These are phyloP conservation scores for Diaprepes abbreviatus DNA, from an alignment of 2,888 invertebrate species.

Conservation along the genomic window DNA sequence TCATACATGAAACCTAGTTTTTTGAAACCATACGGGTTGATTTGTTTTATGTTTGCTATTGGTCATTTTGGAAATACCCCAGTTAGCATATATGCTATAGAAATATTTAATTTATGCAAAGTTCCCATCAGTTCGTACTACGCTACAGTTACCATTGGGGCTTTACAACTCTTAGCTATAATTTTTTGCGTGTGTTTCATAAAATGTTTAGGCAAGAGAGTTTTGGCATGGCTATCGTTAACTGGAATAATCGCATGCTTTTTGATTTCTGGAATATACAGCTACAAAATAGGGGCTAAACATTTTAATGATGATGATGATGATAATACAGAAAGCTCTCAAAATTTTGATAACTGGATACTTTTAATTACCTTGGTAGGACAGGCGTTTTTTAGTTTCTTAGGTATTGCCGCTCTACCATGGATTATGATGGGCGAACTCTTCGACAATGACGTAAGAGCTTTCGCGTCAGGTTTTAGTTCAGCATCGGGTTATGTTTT, in stretches of 20 bases:
- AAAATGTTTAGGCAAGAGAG: slow-evolving; percentile 81
- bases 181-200: slow-evolving; percentile 76
- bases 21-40: slow-evolving; percentile 77
- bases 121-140: slow-evolving; percentile 83
- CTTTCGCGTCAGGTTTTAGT: slow-evolving; percentile 79
- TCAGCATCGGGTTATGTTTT: slow-evolving; percentile 83
- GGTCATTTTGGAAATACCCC: slow-evolving; percentile 84
- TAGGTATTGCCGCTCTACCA: slow-evolving; percentile 79
- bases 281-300: slow-evolving; percentile 58
- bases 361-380: slow-evolving; percentile 77
- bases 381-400: slow-evolving; percentile 78
- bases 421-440: slow-evolving; percentile 87
- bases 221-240: slow-evolving; percentile 77
- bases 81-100: slow-evolving; percentile 81
- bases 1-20: slow-evolving; percentile 75
- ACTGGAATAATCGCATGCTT: slow-evolving; percentile 78
- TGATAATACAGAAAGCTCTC: slow-evolving; percentile 11
- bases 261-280: slow-evolving; percentile 73
- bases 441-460: slow-evolving; percentile 77
- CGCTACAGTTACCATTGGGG: slow-evolving; percentile 80
- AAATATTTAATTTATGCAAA: slow-evolving; percentile 78
- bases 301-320: slow-evolving; percentile 54
- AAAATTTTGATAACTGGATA: slow-evolving; percentile 70
- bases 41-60: slow-evolving; percentile 78
- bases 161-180: slow-evolving; percentile 79